Evolutionary conservation across 2,888 invertebrate species (phyloP).

Genomic region (Gisinianus flammeolus): DNA sequence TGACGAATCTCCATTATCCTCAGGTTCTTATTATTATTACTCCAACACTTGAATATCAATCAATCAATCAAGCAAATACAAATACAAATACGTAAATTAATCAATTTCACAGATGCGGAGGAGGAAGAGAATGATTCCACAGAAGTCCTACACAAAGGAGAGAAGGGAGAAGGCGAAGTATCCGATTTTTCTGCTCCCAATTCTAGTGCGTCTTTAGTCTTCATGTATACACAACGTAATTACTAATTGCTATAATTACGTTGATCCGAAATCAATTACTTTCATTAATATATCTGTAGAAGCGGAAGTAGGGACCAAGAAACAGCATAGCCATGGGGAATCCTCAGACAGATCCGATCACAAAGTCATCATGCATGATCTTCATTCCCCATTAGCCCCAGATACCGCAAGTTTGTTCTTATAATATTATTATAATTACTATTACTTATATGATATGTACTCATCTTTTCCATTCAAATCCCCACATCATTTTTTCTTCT

Average conservation of each 20-base stretch:
- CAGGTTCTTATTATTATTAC: neutral
- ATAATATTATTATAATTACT: neutral
- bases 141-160: neutral
- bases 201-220: too few species aligned
- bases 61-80: neutral
- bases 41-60: neutral
- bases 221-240: too few species aligned
- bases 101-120: neutral
- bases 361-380: slow-evolving; percentile 17
- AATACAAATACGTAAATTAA: neutral
- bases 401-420: slow-evolving; percentile 1
- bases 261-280: too few species aligned
- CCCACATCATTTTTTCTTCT: neutral
- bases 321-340: too few species aligned
- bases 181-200: neutral
- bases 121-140: neutral
- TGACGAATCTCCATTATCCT: neutral
- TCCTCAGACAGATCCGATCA: neutral
- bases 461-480: too few species aligned
- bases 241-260: too few species aligned
- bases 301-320: too few species aligned
- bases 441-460: too few species aligned
- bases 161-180: neutral
- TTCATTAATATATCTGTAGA: too few species aligned
- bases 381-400: neutral